phyloP scores from a whole-genome alignment of 2,888 invertebrate genomes.

The Calliphora vomitoria region DNA sequence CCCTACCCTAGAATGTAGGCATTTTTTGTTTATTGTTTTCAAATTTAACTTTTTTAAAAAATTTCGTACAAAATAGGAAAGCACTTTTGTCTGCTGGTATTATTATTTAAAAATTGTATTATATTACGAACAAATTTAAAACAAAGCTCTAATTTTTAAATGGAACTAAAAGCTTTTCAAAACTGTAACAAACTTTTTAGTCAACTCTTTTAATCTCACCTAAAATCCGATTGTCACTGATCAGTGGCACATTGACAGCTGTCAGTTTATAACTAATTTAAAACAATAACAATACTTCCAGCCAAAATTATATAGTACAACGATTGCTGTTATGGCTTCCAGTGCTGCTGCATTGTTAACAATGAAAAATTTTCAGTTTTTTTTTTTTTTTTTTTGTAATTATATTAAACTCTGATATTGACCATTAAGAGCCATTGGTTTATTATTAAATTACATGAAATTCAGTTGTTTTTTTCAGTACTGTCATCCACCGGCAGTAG shows the following conservation, averaged over 20 bases:
- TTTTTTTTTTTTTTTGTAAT: slow-evolving; percentile 45
- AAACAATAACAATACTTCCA: not conserved
- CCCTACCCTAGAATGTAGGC: no score
- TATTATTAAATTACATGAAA: slow-evolving; percentile 53
- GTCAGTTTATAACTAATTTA: not conserved
- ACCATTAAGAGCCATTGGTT: slow-evolving; percentile 36
- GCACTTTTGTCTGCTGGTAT: no score
- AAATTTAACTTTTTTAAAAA: no score
- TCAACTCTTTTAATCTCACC: no score
- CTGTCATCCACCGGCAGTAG: not conserved
- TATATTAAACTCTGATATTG: slow-evolving; percentile 24
- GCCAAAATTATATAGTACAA: not conserved
- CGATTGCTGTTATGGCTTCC: not conserved
- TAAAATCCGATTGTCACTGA: no score
- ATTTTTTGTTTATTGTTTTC: no score
- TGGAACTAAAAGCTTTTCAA: no score
- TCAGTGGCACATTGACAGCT: not conserved
- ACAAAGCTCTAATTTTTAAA: no score
- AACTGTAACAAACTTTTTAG: no score
- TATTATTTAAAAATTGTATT: no score
- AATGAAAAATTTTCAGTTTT: not conserved
- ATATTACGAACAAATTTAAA: no score
- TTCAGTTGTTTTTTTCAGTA: slow-evolving; percentile 34
- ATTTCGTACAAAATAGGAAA: no score
- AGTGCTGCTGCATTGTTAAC: not conserved